Evolutionary conservation across 2,888 invertebrate species (phyloP).

Genomic region (Chrysomela aeneicollis): DNA sequence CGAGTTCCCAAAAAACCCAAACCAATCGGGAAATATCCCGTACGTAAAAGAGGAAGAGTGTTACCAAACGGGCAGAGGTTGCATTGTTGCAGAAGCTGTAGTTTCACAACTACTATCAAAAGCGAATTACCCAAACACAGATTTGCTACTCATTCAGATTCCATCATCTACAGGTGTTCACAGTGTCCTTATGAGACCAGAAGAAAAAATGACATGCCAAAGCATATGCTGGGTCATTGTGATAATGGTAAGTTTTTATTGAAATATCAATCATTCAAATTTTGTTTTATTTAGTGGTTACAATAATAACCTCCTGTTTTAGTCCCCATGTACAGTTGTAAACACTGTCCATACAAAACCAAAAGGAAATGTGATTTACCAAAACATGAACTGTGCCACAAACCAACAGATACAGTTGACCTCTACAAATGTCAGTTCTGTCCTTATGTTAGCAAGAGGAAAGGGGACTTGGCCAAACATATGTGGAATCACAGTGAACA

Average conservation of each 20-base stretch:
- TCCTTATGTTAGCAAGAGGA: constrained; percentile 43
- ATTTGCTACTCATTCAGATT: constrained; percentile 21
- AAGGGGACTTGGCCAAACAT: constrained; percentile 42
- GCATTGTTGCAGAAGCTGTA: constrained; percentile 12
- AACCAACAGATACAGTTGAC: constrained; percentile 27
- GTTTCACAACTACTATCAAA: constrained; percentile 13
- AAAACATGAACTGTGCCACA: constrained; percentile 41
- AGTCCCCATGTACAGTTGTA: constrained; percentile 34
- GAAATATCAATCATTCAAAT: not conserved
- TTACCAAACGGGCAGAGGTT: not conserved
- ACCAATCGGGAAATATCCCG: not conserved
- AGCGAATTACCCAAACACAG: constrained; percentile 26
- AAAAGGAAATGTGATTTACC: constrained; percentile 43
- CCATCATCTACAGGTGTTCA: constrained; percentile 39
- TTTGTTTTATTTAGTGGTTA: no score
- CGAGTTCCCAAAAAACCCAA: not conserved
- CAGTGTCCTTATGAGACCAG: constrained; percentile 46
- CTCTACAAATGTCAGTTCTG: constrained; percentile 42
- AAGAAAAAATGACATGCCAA: constrained; percentile 46
- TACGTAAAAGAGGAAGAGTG: not conserved
- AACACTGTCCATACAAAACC: constrained; percentile 41
- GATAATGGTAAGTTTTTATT: constrained; percentile 33
- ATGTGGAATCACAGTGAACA: constrained; percentile 36
- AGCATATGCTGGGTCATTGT: constrained; percentile 46
- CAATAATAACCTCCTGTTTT: no score